Evolutionary conservation across 2,797 vertebrate genomes (phyloP), one percentile per base, ranked within the genome.

Genomic region (Paedocypris micromegethes): DNA sequence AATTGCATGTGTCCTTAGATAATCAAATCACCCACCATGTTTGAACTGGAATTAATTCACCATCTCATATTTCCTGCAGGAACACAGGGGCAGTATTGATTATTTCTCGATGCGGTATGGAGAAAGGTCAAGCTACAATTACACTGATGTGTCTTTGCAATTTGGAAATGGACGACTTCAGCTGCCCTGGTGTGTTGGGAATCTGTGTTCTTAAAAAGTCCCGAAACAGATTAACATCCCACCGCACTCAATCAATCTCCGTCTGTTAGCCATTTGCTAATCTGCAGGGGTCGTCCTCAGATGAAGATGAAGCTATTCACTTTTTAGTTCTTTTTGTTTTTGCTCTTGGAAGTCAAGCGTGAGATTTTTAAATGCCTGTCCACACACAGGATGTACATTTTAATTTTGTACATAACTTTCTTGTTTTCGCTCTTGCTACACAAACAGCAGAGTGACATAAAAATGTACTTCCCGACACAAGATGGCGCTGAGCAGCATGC

Each of bases 211-310:
- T 64, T 47, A 45, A 67, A 64, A 23, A 41, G 56, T 60, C 53
- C 53, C 58, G 68, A 58, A 64, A 63, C 54, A 66, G 68, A 71
- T 75, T 75, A 75, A 47, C 65, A 56, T 58, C 58, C 39, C 63
- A 41, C 9, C 63, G 58, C 67, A 76, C 73, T 59, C 71, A 76
- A 73, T 76, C 74, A 75, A 70, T 56, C 55, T 60, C 70, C 63
- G 63, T 64, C 71, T 73, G 71, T 70, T 63, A 67, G 71, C 56
- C 64, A 76, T 73, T 73, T 73, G 58, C 48, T 62, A 61, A 66
- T 56, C 67, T n/a, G 41, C 54, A 76, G 48, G 71, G 58, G 62
- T 56, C 73, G 71, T 75, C 73, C 64, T 70, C 40, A 41, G 58
- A 23, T 23, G 23, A 23, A 23, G 23, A 23, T 23, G 23, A 23